phyloP scores from a whole-genome alignment of 2,888 invertebrate species.

The Lucinisca nassula region DNA sequence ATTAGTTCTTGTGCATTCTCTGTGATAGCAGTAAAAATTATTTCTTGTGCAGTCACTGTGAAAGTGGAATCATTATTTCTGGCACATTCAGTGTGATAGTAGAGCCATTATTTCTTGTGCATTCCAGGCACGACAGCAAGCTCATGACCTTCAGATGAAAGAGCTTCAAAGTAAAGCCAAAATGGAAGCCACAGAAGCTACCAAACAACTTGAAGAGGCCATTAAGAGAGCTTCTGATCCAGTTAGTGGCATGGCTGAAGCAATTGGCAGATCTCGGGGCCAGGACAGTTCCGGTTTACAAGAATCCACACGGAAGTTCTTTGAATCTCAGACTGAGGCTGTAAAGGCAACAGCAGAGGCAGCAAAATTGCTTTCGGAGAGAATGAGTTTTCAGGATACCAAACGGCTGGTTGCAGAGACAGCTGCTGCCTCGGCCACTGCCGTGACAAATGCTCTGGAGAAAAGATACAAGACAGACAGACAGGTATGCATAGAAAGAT shows the following conservation, averaged over 20 bases:
- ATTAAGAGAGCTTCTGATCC: conserved; percentile 73
- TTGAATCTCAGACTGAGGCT: conserved; percentile 76
- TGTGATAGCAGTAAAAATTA: too few relatives aligned
- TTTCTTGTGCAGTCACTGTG: too few relatives aligned
- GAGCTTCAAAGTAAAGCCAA: conserved; percentile 80
- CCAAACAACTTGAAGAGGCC: conserved; percentile 79
- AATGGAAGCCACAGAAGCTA: conserved; percentile 80
- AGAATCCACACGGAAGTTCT: conserved; percentile 71
- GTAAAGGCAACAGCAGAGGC: conserved; percentile 82
- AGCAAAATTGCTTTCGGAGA: conserved; percentile 76
- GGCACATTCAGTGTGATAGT: too few relatives aligned
- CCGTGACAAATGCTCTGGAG: conserved; percentile 49
- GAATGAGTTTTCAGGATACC: conserved; percentile 57
- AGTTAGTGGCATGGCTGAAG: conserved; percentile 72
- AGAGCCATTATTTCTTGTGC: not conserved
- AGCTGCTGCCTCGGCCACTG: conserved; percentile 56
- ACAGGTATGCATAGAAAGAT: too few relatives aligned
- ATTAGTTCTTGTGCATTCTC: too few relatives aligned
- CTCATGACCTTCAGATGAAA: conserved; percentile 81
- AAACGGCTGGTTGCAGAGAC: conserved; percentile 58
- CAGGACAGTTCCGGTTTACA: conserved; percentile 72
- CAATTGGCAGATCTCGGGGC: conserved; percentile 69
- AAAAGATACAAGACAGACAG: conserved; percentile 41
- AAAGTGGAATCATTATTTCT: too few relatives aligned
- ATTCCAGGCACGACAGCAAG: conserved; percentile 83